Evolutionary conservation across 2,888 invertebrate genomes (phyloP).

Genomic region (Xestia ashworthii): DNA sequence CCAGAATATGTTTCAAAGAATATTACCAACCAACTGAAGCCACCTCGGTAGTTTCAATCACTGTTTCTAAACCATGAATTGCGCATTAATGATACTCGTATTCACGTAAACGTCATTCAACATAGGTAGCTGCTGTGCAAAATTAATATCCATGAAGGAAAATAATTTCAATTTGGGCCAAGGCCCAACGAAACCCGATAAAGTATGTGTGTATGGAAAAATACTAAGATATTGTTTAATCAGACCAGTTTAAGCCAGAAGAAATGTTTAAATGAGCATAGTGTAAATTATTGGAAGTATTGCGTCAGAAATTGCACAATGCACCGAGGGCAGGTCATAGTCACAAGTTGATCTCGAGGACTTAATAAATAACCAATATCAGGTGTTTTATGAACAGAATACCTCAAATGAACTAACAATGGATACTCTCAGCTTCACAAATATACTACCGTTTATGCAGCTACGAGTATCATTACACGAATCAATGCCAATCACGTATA

Average conservation of each 20-base stretch:
- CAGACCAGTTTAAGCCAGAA: conserved; percentile 49
- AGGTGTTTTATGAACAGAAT: conserved; percentile 12
- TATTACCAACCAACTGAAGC: conserved; percentile 7
- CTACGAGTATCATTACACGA: not conserved
- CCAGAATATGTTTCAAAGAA: conserved; percentile 4
- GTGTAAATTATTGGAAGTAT: conserved; percentile 68
- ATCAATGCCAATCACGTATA: conserved; percentile 14
- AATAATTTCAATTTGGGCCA: conserved; percentile 68
- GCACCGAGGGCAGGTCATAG: conserved; percentile 64
- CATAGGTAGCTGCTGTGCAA: conserved; percentile 45
- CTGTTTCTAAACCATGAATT: conserved; percentile 45
- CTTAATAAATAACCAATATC: conserved; percentile 38
- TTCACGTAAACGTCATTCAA: conserved; percentile 54
- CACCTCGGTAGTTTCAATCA: conserved; percentile 32
- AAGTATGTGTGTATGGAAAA: conserved; percentile 58
- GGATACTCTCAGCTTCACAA: conserved; percentile 1
- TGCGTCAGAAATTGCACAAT: conserved; percentile 80
- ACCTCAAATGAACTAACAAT: conserved; percentile 16
- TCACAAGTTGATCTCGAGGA: conserved; percentile 55
- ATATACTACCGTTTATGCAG: conserved; percentile 15
- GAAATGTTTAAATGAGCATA: conserved; percentile 55
- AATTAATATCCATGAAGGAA: conserved; percentile 64
- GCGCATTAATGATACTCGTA: conserved; percentile 54
- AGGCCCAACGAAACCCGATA: conserved; percentile 67
- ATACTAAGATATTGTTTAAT: conserved; percentile 52